A percentile compares a stretch with the other conserved stretches of the same genome.
Conservation (phyloP, 2,113 vertebrate genomes). For the Geothlypis trichas region DNA sequence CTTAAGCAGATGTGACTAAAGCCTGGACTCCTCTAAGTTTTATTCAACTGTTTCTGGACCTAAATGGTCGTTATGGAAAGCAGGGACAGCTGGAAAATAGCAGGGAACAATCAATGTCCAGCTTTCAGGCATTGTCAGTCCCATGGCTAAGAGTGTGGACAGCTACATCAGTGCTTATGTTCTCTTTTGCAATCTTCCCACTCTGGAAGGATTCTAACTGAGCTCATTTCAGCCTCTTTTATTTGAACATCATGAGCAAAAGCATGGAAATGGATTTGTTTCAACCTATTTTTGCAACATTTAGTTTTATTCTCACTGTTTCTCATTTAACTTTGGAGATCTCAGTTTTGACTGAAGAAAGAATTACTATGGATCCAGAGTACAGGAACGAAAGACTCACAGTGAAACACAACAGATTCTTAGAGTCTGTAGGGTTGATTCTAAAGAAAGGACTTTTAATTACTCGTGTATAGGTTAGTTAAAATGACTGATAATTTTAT, state of each 20-base stretch:
- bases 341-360: neutral
- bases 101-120: neutral
- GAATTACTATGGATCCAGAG: neutral
- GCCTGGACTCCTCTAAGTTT: neutral
- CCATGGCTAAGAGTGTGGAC: neutral
- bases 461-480: neutral
- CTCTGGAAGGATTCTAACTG: neutral
- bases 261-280: conserved; percentile 29
- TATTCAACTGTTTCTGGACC: neutral
- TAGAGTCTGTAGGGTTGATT: neutral
- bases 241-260: conserved; percentile 4
- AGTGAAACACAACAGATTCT: neutral
- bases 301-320: neutral
- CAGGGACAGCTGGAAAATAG: neutral
- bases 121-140: neutral
- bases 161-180: neutral
- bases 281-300: conserved; percentile 30
- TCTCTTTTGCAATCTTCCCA: neutral
- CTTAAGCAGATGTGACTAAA: neutral
- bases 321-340: neutral
- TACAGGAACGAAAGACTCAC: neutral
- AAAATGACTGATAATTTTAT: neutral
- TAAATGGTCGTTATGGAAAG: neutral
- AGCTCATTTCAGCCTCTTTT: neutral
- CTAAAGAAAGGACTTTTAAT: neutral